Evolutionary conservation across 2,113 vertebrate species (phyloP).

Genomic region (Hyla sarda): DNA sequence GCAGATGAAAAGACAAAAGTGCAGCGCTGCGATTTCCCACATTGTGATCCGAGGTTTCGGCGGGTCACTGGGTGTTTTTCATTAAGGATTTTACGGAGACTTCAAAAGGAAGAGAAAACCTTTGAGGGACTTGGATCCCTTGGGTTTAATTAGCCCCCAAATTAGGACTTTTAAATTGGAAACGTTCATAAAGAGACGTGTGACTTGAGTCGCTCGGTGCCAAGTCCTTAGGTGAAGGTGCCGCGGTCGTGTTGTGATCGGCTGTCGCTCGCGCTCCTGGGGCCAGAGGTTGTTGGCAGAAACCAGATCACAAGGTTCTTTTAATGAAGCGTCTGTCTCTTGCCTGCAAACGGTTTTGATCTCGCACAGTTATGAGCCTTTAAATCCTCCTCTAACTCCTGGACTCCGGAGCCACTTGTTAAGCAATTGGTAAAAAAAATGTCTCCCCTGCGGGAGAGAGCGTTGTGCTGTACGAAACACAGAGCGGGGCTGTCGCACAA

Average conservation of each 20-base stretch:
- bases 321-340: constrained; percentile 25
- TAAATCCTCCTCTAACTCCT: constrained; percentile 22
- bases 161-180: neutral
- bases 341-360: constrained; percentile 31
- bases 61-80: neutral
- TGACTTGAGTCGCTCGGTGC: neutral
- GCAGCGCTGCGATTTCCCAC: neutral
- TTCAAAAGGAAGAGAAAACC: neutral
- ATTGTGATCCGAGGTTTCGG: neutral
- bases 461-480: neutral
- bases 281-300: neutral
- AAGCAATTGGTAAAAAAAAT: constrained; percentile 23
- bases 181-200: neutral
- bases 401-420: constrained; percentile 26
- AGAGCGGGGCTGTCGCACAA: neutral
- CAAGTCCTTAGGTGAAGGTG: neutral
- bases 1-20: constrained; percentile 26
- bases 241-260: neutral
- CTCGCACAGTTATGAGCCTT: constrained; percentile 32
- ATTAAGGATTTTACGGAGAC: neutral
- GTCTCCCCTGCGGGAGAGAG: neutral
- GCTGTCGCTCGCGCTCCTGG: neutral
- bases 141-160: neutral
- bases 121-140: neutral
- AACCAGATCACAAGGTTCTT: constrained; percentile 34